Base-by-base conservation (phyloP, 2,888 invertebrate species). In the Drosophila algonquin region DNA sequence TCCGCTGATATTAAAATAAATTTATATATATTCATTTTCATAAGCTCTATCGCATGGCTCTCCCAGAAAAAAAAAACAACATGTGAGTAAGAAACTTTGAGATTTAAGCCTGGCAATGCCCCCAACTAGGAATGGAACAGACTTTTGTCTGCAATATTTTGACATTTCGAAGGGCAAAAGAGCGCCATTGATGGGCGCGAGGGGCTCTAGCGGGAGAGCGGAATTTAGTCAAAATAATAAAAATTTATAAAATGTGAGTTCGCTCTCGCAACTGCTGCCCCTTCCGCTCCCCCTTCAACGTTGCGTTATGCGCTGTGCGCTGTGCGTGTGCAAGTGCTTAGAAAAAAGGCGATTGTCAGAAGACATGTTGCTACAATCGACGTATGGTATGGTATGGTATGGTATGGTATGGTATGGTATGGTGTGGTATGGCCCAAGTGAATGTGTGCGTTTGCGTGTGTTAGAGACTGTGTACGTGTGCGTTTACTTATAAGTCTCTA, bases 111-210 rank as follows among this genome's bases (percentile, higher is more conserved):
- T 73, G 73, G 73, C 65, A 73, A 73, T 57, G 57, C 72, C 65
- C 58, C 45, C 30, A 40, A 7, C 40, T 7, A 40, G 6, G 56
- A 67, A 51, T 65, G 6, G 56, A 67, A 51, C 67, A 65, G 72
- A 64, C 73, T 56, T 61, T 73, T 58, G 73, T 73, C 75, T 80
- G 84, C 78, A 84, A 78, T 79, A 84, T 87, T 87, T 87, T 87
- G 84, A 87, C 83, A 84, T 87, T 86, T 84, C 76, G 84, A 87
- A 83, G 87, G 83, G 84, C 84, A 83, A 87, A 78, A 83, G 76
- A 78, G 76, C 67, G 62, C 14, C 51, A 46, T 16, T 24, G 9
- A 21, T 9, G 47, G 50, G 56, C 9, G 61, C 24, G 35, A 50
- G 14, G 47, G 35, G 40, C 14, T 24, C 4, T n/a, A 21, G 45